Conservation (phyloP, 2,797 vertebrate genomes). For the Hoplostethus atlanticus region DNA sequence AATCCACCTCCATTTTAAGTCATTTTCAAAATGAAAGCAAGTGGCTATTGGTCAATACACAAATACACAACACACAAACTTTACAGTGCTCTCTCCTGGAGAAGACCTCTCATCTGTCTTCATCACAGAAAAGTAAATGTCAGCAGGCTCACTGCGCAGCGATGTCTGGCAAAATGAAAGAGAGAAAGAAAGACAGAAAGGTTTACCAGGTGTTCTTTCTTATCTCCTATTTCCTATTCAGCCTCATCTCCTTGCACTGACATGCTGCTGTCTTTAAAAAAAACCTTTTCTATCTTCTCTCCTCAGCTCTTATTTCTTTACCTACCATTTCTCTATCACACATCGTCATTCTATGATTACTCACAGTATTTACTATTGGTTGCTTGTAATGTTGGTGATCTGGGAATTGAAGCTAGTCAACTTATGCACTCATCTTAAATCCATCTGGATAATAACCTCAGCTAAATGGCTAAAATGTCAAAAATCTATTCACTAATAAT, state of each 20-base stretch:
- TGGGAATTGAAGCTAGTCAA: not conserved
- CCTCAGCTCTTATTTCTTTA: not conserved
- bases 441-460: not conserved
- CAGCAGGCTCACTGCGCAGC: conserved; percentile 89
- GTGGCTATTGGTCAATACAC: too few species aligned
- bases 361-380: not conserved
- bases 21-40: too few species aligned
- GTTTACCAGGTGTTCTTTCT: not conserved
- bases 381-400: not conserved
- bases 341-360: not conserved
- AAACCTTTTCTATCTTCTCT: too few species aligned
- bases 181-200: not conserved
- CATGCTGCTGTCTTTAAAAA: conserved; percentile 3
- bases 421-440: not conserved
- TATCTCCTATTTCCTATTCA: not conserved
- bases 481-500: not conserved
- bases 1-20: too few species aligned
- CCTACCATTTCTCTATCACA: not conserved
- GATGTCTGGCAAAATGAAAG: conserved; percentile 81
- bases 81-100: conserved; percentile 90
- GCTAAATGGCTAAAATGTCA: not conserved
- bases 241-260: not conserved
- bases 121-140: conserved; percentile 93
- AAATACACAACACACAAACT: conserved; percentile 50
- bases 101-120: conserved; percentile 92